Base-by-base conservation (phyloP, 2,797 vertebrate species). In the Pristis pectinata region DNA sequence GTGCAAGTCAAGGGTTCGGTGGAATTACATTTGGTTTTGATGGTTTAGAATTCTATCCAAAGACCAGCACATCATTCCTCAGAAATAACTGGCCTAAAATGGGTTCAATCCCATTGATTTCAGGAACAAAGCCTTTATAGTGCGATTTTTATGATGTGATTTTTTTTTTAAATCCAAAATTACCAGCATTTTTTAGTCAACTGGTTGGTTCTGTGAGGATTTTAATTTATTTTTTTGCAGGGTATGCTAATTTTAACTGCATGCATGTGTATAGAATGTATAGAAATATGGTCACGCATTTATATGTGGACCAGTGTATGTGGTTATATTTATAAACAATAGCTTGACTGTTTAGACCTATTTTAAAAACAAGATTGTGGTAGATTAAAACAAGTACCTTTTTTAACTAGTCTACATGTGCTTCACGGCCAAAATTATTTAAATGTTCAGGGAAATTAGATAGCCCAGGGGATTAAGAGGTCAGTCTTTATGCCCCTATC, bases 51-150 rank as follows among this genome's bases (percentile, higher is more conserved):
- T 41, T 94, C 92, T 94, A 94, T 94, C 92, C 92, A 94, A 94
- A 94, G 92, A 94, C 92, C 92, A 74, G 92, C 72, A 49, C 92
- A 76, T 76, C 67, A 74, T 94, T 74, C 72, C 92, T 94, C 92
- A 94, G 30, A 79, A 94, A 93, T 37, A 94, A 94, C 92, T 76
- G 49, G 92, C 92, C 92, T 94, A 94, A 94, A 94, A 94, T 94
- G 92, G 92, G 64, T 76, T 41, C 70, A 74, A 76, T 49, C 72
- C 72, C 92, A 74, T 76, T 94, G 30, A 76, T 76, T 94, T 94
- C 92, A 94, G 92, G 92, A 94, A 94, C 72, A 94, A 94, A 94
- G 92, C 92, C 92, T 94, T 94, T 76, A 94, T 94, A 94, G 49
- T 94, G 70, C 72, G 92, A 74, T 74, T 94, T 94, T 94, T 94